Base-by-base conservation (phyloP, 2,113 vertebrate species). In the Leucopsar rothschildi region DNA sequence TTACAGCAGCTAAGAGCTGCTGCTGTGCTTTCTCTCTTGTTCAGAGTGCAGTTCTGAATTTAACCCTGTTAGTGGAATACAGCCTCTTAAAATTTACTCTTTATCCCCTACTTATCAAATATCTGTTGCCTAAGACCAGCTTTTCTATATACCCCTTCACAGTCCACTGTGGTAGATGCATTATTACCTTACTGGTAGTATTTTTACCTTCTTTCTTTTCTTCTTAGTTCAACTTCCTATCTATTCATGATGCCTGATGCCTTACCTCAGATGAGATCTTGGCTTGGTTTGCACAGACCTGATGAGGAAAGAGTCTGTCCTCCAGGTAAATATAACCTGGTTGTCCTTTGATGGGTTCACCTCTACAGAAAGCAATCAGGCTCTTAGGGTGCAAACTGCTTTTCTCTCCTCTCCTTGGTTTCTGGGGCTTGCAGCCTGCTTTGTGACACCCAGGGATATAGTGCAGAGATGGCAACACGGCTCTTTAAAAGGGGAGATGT, bases 301-400 rank as follows among this genome's bases (percentile, higher is more conserved):
- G 31, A 35, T 53, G 35, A 63, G 24, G 19, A 31, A 71, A 22
- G 17, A 66, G 31, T 60, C 49, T 77, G 27, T 56, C 59, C 59
- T 56, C 44, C 28, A 40, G 23, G 29, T 13, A 50, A 49, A 31
- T 60, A 15, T 3, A 22, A 42, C 33, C 39, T 35, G 42, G 12
- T 35, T 84, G 35, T 21, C 37, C 12, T 50, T 70, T 0, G 0
- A 12, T 35, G 29, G 42, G 25, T 42, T 73, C 4, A 5, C 28
- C 42, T 39, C 5, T 0, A 1, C 16, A 42, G 68, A 71, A 63
- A 45, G 19, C 2, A 5, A 9, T 69, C 28, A 70, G 23, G n/a
- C 9, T 80, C 12, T 39, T 21, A 17, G 21, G 7, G 7, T 66
- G 27, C 4, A 82, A 87, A 53, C 12, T 47, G n/a, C 19, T 64